A percentile compares a stretch with the other conserved stretches of the same genome.
These are phyloP conservation scores for Heliothis peltigera DNA, from an alignment of 2,888 invertebrate species.

Conservation along the genomic window DNA sequence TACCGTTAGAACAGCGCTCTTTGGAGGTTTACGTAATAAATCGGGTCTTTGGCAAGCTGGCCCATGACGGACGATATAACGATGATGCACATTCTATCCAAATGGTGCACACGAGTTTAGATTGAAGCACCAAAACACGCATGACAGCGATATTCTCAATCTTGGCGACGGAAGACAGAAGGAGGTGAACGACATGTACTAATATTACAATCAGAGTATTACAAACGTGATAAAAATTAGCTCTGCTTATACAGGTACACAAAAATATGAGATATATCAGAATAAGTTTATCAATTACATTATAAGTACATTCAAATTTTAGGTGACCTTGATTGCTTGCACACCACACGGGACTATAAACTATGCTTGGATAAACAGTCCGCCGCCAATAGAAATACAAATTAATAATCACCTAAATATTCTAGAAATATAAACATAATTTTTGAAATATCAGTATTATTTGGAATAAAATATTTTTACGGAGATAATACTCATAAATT, in stretches of 20 bases:
- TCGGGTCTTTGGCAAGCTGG: slow-evolving; percentile 41
- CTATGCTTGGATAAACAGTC: slow-evolving; percentile 33
- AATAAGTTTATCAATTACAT: slow-evolving; percentile 34
- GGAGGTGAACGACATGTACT: slow-evolving; percentile 26
- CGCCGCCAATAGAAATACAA: slow-evolving; percentile 52
- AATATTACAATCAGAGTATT: slow-evolving; percentile 36
- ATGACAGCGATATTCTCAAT: slow-evolving; percentile 45
- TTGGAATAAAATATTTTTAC: slow-evolving; percentile 55
- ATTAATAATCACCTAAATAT: slow-evolving; percentile 36
- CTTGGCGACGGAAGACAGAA: slow-evolving; percentile 63
- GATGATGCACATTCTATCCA: slow-evolving; percentile 33
- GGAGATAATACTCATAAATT: slow-evolving; percentile 62
- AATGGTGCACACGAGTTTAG: slow-evolving; percentile 25
- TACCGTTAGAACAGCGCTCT: slow-evolving; percentile 31
- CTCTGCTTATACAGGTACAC: slow-evolving; percentile 50
- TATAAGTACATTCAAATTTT: slow-evolving; percentile 49
- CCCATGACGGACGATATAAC: slow-evolving; percentile 25
- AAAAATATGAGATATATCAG: slow-evolving; percentile 49
- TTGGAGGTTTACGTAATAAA: slow-evolving; percentile 30
- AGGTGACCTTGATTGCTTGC: slow-evolving; percentile 46
- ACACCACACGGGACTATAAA: slow-evolving; percentile 37
- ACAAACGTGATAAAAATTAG: slow-evolving; percentile 40
- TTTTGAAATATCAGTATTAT: slow-evolving; percentile 59
- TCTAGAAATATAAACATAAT: slow-evolving; percentile 31
- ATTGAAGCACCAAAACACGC: slow-evolving; percentile 50